phyloP scores from a whole-genome alignment of 2,797 vertebrate genomes.

The Rachycentron canadum region DNA sequence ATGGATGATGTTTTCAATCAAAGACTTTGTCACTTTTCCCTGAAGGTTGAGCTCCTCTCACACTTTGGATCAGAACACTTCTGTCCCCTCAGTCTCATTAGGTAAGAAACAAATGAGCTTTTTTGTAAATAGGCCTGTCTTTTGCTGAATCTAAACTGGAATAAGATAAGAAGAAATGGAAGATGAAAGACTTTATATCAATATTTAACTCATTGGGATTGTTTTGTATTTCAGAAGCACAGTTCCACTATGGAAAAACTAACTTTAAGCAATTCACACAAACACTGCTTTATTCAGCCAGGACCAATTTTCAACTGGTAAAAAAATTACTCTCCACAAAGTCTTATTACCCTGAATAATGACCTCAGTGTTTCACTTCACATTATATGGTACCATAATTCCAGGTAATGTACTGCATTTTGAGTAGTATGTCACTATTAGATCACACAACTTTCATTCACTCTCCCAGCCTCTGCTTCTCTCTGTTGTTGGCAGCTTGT shows the following conservation, averaged over 20 bases:
- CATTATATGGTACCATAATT: background rate
- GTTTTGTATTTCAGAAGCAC: background rate
- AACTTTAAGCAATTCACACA: background rate
- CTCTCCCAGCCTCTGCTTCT: background rate
- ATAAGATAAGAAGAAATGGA: background rate
- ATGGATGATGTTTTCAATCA: background rate
- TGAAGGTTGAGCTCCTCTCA: conserved; percentile 95
- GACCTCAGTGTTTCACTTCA: background rate
- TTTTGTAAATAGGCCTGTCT: background rate
- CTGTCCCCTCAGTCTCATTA: conserved; percentile 98
- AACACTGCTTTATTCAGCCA: background rate
- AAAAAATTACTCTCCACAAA: background rate
- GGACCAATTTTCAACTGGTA: background rate
- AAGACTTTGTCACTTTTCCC: conserved; percentile 35
- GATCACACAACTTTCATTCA: background rate
- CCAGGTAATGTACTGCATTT: no score
- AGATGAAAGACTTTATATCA: background rate
- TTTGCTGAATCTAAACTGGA: background rate
- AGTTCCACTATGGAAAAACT: background rate
- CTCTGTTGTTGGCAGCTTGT: no score
- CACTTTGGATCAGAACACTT: conserved; percentile 99
- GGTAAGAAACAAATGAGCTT: conserved; percentile 80
- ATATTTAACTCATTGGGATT: background rate
- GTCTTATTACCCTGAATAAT: background rate
- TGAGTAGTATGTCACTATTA: background rate